phyloP scores from a whole-genome alignment of 2,113 vertebrate genomes.

The Microcebus murinus region DNA sequence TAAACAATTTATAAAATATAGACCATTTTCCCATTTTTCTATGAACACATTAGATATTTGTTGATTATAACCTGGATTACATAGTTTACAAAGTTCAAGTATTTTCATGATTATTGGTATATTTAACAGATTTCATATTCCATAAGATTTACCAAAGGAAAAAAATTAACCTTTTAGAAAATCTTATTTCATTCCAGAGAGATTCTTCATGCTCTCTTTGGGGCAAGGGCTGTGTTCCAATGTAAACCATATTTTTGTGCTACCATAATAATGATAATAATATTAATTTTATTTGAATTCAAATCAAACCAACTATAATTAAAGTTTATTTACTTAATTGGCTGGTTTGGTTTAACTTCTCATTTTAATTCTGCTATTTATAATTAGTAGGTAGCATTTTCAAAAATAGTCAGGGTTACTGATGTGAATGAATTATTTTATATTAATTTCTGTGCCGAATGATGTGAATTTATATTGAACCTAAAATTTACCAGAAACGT shows the following conservation, averaged over 20 bases:
- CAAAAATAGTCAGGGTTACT: not conserved
- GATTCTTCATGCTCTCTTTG: not conserved
- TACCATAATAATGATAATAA: not conserved
- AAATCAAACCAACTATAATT: not conserved
- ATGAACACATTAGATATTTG: not conserved
- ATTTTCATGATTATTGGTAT: not conserved
- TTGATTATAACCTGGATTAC: not conserved
- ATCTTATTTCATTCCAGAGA: not conserved
- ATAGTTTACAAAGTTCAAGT: not conserved
- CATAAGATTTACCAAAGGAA: not conserved
- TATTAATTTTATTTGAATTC: not conserved
- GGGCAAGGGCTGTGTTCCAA: not conserved
- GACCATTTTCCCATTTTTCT: not conserved
- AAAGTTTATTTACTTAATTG: not conserved
- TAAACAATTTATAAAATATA: not conserved
- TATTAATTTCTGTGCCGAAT: not conserved
- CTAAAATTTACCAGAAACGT: not conserved
- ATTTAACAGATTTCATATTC: not conserved
- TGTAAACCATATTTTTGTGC: not conserved
- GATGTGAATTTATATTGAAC: not conserved
- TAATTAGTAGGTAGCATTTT: conserved; percentile 8
- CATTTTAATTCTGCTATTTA: conserved; percentile 13
- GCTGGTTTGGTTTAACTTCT: not conserved
- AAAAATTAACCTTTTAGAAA: not conserved
- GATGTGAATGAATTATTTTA: not conserved